These are phyloP conservation scores for Molossus alvarezi DNA, from an alignment of 2,797 vertebrate species.

Conservation along the genomic window DNA sequence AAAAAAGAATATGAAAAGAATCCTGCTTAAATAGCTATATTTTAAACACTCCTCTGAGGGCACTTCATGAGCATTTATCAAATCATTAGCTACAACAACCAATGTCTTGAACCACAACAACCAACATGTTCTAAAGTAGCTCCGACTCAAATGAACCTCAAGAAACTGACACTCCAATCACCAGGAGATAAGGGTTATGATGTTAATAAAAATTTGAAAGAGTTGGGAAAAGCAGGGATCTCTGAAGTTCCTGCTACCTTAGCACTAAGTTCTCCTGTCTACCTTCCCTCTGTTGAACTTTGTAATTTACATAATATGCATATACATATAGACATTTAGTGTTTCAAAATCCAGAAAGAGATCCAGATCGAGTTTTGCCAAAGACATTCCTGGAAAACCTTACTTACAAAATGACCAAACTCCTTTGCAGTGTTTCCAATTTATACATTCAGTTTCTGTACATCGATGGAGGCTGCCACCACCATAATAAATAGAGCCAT, in stretches of 20 bases:
- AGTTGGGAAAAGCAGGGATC: constrained; percentile 78
- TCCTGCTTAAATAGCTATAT: neutral
- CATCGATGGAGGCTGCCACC: no score
- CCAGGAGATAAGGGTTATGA: neutral
- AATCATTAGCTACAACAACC: constrained; percentile 1
- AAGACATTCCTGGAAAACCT: constrained; percentile 89
- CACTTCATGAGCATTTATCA: neutral
- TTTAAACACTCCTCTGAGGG: constrained; percentile 36
- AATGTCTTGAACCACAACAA: constrained; percentile 2
- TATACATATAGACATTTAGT: constrained; percentile 80
- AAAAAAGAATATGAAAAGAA: neutral
- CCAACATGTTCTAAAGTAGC: constrained; percentile 44
- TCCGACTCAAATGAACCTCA: constrained; percentile 66
- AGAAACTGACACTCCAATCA: constrained; percentile 8
- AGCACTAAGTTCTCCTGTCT: constrained; percentile 82
- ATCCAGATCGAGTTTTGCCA: constrained; percentile 89
- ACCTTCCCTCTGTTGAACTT: constrained; percentile 77
- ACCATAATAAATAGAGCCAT: neutral
- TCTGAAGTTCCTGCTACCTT: constrained; percentile 72
- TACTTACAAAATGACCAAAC: constrained; percentile 88
- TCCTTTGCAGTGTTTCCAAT: constrained; percentile 85
- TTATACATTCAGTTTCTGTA: constrained; percentile 77
- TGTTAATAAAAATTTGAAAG: neutral
- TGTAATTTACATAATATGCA: constrained; percentile 86
- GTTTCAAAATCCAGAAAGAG: constrained; percentile 84